Base-by-base conservation (phyloP, 2,797 vertebrate genomes). In the Naso thynnoides region DNA sequence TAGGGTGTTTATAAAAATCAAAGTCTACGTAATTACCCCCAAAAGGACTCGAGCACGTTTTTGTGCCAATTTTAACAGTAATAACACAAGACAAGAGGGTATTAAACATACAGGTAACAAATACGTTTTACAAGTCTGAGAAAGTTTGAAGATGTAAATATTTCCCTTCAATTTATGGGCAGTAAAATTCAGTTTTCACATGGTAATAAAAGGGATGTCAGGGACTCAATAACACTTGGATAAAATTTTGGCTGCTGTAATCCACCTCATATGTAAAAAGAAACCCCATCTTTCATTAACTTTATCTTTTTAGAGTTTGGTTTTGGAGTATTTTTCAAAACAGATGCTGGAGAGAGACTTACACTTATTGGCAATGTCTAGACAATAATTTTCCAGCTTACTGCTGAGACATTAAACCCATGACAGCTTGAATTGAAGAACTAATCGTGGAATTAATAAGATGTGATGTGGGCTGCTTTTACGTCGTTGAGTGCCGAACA, bases 371-470 rank as follows among this genome's bases (percentile, higher is more conserved):
- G 73, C 70, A 66, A 69, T 36, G 86, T 89, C 85, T 86, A 83
- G 80, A 90, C 73, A 73, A 79, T 70, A 48, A 89, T 89, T 91
- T 90, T 84, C 79, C 85, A 84, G 70, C 47, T 76, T 87, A 48
- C 56, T 70, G 75, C 75, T 27, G 47, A 82, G 73, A 71, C 82
- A 87, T 77, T 88, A 80, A 70, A 76, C 47, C 75, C 81, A 60
- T 82, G 75, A 84, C 76, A 77, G 72, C 48, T 49, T 52, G 65
- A 78, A 80, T 53, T 68, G 68, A 68, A 69, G 63, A 86, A 83
- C 79, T 82, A 87, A 90, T 85, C 74, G 11, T 71, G 74, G 59
- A 81, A 80, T 82, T 86, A 90, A 90, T 86, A 80, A 81, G 58
- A 86, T 70, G 70, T 65, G 71, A 86, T 84, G 64, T 5, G 48